Evolutionary conservation across 2,888 invertebrate species (phyloP), one percentile per base, ranked within the genome.

Genomic region (Pemphredon lugubris): DNA sequence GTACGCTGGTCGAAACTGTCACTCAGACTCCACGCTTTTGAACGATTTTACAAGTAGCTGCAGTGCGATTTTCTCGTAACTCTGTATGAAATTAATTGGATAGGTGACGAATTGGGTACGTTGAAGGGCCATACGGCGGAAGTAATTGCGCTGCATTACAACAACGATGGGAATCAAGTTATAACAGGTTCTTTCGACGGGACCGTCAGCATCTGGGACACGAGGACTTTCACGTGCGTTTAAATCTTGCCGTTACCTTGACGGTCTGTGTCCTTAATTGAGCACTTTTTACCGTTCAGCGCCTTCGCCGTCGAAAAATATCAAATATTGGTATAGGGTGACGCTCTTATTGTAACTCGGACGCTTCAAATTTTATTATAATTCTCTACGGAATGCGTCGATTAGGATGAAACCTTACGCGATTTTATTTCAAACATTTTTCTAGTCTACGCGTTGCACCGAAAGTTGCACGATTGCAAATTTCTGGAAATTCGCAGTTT

Each of bases 161-260:
- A 93, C 83, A 92, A 90, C 7, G 92, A 93, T 75, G 95, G 95
- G 0, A 92, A 93, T 79, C 90, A 93, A 50, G 89, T 96, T 68
- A 92, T 96, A 80, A 95, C 95, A 0, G 96, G 95, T 4, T 96
- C 96, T 1, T 96, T 96, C 87, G 96, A 96, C 85, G 93, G 93
- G 68, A 95, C 94, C 6, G 93, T 95, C 44, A 92, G 92, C 16
- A 88, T 96, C 75, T 96, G 95, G 95, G 96, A 96, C 87, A 93
- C 93, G 2, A 91, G 94, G 70, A 91, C 91, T 14, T 92, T 92
- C 59, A 91, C 92, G 94, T 94, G 83, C 88, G 85, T 77, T 47
- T 3, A 2, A 26, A 21, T 32, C 54, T 23, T 9, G 6, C 6
- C 7, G 9, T 42, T 18, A 20, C 42, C n/a, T 39, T 2, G 7